Conservation (phyloP, 2,797 vertebrate genomes). For the Hydrophis major region DNA sequence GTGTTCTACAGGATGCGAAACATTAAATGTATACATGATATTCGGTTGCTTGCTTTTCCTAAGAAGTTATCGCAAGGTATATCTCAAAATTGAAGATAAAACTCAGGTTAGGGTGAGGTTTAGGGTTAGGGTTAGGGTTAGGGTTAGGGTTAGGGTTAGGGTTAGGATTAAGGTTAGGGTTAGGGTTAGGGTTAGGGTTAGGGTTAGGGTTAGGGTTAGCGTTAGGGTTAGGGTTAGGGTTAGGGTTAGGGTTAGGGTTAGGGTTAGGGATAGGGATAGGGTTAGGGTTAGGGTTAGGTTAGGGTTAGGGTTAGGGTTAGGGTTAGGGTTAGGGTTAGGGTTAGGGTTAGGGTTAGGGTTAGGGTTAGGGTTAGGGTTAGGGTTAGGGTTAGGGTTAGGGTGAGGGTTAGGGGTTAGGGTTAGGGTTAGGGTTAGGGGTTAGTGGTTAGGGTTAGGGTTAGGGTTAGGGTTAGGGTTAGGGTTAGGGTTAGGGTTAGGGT, state of each 20-base stretch:
- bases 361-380: constrained; percentile 5
- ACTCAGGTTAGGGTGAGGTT: too few relatives aligned
- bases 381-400: constrained; percentile 8
- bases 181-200: background rate
- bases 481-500: constrained; percentile 11
- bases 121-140: too few relatives aligned
- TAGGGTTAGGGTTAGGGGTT: too few relatives aligned
- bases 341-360: constrained; percentile 15
- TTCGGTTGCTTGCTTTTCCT: too few relatives aligned
- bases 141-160: too few relatives aligned
- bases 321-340: too few relatives aligned
- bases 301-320: background rate
- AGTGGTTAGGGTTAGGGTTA: background rate
- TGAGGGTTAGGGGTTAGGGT: too few relatives aligned
- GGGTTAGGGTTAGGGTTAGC: constrained; percentile 4
- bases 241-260: constrained; percentile 9
- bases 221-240: background rate
- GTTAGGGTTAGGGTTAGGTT: constrained; percentile 18
- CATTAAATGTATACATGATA: too few relatives aligned
- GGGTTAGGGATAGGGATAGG: background rate
- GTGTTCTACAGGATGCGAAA: too few relatives aligned
- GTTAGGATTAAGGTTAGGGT: too few relatives aligned
- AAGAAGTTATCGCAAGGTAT: too few relatives aligned
- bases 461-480: background rate
- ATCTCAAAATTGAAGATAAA: too few relatives aligned